These are phyloP conservation scores for Boloria selene DNA, from an alignment of 2,888 invertebrate genomes.

Conservation along the genomic window DNA sequence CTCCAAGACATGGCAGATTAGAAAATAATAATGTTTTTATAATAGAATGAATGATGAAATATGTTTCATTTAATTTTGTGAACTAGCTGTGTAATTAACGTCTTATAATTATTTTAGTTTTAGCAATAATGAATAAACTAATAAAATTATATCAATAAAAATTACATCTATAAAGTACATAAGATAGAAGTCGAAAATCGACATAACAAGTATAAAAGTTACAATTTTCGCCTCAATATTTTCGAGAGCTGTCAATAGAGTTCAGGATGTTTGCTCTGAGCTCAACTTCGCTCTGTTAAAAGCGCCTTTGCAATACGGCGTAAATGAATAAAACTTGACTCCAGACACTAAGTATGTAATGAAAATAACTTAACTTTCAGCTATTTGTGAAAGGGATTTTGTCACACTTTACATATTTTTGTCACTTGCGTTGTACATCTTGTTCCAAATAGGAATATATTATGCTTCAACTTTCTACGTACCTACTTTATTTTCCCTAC, in stretches of 20 bases:
- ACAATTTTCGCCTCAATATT: conserved; percentile 42
- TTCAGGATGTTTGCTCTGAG: conserved; percentile 54
- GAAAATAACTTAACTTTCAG: conserved; percentile 29
- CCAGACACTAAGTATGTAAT: conserved; percentile 40
- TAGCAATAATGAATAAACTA: no score
- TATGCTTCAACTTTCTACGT: no score
- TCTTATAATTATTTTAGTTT: no score
- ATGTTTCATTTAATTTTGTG: no score
- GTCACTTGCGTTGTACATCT: background rate
- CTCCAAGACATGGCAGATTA: conserved; percentile 4
- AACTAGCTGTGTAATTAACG: no score
- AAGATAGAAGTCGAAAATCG: conserved; percentile 14
- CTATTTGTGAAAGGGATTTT: conserved; percentile 24
- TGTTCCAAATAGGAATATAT: no score
- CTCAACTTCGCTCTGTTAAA: conserved; percentile 60
- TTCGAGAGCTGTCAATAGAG: conserved; percentile 49
- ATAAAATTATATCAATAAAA: background rate
- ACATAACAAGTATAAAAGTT: conserved; percentile 29
- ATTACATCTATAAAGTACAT: background rate
- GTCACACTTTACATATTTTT: conserved; percentile 11
- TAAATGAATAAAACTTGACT: conserved; percentile 54
- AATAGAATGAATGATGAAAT: background rate
- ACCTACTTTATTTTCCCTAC: no score
- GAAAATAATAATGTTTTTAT: background rate
- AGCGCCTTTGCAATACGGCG: conserved; percentile 53